Conservation (phyloP, 2,888 invertebrate genomes). For the Malthinus seriepunctatus region DNA sequence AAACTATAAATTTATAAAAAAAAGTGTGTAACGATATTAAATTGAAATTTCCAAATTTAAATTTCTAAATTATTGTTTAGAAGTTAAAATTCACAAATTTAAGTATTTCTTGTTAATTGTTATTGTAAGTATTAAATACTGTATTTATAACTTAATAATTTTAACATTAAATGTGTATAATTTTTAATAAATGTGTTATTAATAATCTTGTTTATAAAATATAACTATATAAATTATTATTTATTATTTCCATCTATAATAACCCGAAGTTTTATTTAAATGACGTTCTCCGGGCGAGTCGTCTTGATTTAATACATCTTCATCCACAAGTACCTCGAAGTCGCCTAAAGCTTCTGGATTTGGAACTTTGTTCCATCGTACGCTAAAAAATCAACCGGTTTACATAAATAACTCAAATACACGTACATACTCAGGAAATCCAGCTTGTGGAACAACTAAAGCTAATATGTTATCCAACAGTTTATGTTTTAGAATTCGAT, state of each 20-base stretch:
- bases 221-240: not conserved
- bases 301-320: conserved; percentile 70
- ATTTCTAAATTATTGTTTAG: not conserved
- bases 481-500: conserved; percentile 91
- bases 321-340: conserved; percentile 83
- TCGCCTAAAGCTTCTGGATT: conserved; percentile 75
- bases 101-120: conserved; percentile 16
- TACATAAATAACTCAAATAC: too few relatives aligned
- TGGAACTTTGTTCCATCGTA: conserved; percentile 85
- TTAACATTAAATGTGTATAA: conserved; percentile 22
- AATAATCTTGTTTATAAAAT: conserved; percentile 9
- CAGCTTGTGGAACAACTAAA: conserved; percentile 85
- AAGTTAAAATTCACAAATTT: too few relatives aligned
- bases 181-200: conserved; percentile 23
- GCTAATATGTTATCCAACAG: conserved; percentile 91
- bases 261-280: conserved; percentile 28
- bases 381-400: conserved; percentile 61
- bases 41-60: not conserved
- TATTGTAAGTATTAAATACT: conserved; percentile 7
- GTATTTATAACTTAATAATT: conserved; percentile 20
- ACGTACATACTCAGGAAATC: conserved; percentile 79
- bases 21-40: not conserved
- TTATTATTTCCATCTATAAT: conserved; percentile 45
- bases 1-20: not conserved
- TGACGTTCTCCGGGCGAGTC: conserved; percentile 28